Evolutionary conservation across 1,140 invertebrate species (phyloP), one percentile per base, ranked within the genome.

Genomic region (Neelides sp.): DNA sequence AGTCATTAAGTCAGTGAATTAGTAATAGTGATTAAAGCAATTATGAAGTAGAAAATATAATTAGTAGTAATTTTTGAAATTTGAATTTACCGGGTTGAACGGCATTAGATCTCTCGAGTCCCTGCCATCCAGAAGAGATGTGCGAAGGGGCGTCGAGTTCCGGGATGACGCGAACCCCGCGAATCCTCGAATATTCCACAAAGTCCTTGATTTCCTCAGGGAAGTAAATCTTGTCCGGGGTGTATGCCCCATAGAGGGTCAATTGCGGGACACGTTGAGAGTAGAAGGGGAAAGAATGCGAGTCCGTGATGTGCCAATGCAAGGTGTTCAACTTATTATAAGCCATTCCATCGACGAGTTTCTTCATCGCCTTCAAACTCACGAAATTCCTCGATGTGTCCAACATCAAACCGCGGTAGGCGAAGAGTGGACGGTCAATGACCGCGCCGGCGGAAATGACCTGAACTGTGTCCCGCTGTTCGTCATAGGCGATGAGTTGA

Each of bases 61-160:
- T 40, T 44, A 10, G 27, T 15, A 47, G 23, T 59, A 50, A 42
- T 51, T 37, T 28, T 58, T 58, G 3, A 59, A 45, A 23, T 53
- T 44, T 12, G 59, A 44, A 2, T 54, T 40, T 7, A 59, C 59
- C 56, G 13, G 58, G 58, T 57, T 60, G 54, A 28, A 60, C 58
- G 32, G 58, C 27, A 61, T 50, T 48, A 50, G 56, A 48, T 50
- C 55, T 52, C 36, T 61, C 56, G 5, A 65, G 61, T 56, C 64
- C 67, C 55, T 66, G 63, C 64, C 65, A 68, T 19, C 66, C 66
- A 48, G 61, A 60, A 40, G 61, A 62, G 39, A 63, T 65, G 51
- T 68, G 67, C 22, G 66, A 65, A 22, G 67, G 67, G 34, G 63
- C 64, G 48, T 67, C 66, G 44, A 68, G 62, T 57, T 68, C 67